Percentiles rank a stretch among this genome's conserved stretches.
Evolutionary conservation across 1,140 invertebrate genomes (phyloP).

Genomic region (Drosophila miranda): DNA sequence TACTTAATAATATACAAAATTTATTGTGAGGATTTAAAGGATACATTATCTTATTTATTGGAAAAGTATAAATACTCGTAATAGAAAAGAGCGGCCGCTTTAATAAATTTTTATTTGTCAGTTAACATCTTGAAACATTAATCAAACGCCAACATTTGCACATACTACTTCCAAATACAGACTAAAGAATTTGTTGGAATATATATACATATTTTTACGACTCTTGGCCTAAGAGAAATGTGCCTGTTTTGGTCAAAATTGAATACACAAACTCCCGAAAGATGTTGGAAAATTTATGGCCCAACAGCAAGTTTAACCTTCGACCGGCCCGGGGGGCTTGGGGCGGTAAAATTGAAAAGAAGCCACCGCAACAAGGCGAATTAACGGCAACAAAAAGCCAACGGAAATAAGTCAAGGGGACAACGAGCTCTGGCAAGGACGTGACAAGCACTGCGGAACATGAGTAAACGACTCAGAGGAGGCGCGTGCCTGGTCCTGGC

Average conservation of each 20-base stretch:
- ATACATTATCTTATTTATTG: too few relatives aligned
- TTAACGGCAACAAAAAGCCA: conserved; percentile 45
- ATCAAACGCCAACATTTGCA: conserved; percentile 5
- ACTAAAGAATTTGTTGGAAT: conserved; percentile 11
- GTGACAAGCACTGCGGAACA: conserved; percentile 45
- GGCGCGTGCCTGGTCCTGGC: conserved; percentile 35
- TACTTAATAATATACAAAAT: too few relatives aligned
- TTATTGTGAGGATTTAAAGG: too few relatives aligned
- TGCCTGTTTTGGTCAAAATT: conserved; percentile 53
- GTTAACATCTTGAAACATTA: conserved; percentile 15
- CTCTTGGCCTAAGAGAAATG: conserved; percentile 20
- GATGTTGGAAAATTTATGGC: conserved; percentile 45
- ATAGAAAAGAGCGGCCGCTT: conserved; percentile 1
- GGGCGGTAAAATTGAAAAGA: conserved; percentile 38
- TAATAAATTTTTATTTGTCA: conserved; percentile 17
- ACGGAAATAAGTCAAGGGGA: conserved; percentile 51
- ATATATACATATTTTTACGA: conserved; percentile 19
- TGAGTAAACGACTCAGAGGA: background rate
- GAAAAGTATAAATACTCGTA: background rate
- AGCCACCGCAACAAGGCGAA: conserved; percentile 35
- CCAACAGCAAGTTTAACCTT: conserved; percentile 22
- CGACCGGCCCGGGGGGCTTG: background rate
- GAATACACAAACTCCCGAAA: conserved; percentile 25
- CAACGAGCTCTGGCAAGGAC: conserved; percentile 52
- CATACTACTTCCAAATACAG: background rate